Conservation (phyloP, 2,888 invertebrate species). For the Silvanus unidentatus region DNA sequence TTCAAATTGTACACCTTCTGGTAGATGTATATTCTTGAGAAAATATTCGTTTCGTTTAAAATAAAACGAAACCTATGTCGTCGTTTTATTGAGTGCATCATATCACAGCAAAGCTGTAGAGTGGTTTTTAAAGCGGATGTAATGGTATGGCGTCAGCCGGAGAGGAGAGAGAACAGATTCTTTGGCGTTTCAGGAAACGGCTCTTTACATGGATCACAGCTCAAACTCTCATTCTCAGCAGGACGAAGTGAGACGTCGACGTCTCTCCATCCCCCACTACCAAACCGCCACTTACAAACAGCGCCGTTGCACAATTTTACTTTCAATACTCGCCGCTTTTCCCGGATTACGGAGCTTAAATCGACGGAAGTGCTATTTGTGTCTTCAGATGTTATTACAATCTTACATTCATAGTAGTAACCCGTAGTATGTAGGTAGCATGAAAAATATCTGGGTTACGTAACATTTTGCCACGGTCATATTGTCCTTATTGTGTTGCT, state of each 20-base stretch:
- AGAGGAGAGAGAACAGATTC: no score
- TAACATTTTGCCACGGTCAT: constrained; percentile 8
- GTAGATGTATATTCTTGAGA: no score
- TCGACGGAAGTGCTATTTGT: constrained; percentile 40
- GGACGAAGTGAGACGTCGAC: constrained; percentile 19
- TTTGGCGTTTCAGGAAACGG: constrained; percentile 20
- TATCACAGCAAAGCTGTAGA: neutral
- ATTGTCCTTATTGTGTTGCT: constrained; percentile 3
- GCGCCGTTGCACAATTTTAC: constrained; percentile 32
- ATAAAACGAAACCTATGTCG: neutral
- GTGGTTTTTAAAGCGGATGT: constrained; percentile 27
- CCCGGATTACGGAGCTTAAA: constrained; percentile 40
- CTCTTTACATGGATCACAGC: constrained; percentile 24
- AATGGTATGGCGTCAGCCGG: constrained; percentile 19
- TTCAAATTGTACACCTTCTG: no score
- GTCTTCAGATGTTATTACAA: constrained; percentile 34
- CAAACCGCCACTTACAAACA: constrained; percentile 15
- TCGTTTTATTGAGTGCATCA: neutral
- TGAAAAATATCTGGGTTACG: constrained; percentile 15
- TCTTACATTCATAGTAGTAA: constrained; percentile 16
- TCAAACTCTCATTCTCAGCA: constrained; percentile 17
- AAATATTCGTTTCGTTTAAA: neutral
- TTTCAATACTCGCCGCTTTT: constrained; percentile 37
- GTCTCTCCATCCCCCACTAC: constrained; percentile 11
- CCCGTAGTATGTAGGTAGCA: neutral